Conservation (phyloP, 2,113 vertebrate species). For the Chloropsis hardwickii region DNA sequence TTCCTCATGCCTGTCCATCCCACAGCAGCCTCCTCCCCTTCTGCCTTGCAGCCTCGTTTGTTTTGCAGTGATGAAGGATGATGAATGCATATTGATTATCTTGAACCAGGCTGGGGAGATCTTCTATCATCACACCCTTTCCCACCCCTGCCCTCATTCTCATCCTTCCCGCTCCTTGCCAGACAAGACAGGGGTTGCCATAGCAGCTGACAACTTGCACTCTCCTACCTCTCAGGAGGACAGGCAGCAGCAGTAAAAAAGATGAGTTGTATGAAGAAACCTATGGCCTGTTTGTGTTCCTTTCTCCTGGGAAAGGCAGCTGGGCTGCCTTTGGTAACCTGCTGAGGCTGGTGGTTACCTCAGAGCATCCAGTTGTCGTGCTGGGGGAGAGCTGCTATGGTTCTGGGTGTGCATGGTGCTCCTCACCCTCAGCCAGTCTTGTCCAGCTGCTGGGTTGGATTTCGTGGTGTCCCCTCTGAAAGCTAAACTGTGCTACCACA, state of each 20-base stretch:
- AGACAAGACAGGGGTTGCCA: conserved; percentile 32
- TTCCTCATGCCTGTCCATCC: not conserved
- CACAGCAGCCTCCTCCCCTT: not conserved
- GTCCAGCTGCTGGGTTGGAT: not conserved
- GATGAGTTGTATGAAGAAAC: not conserved
- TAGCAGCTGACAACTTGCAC: conserved; percentile 35
- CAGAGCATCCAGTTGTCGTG: not conserved
- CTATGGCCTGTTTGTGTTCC: not conserved
- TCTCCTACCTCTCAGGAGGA: not conserved
- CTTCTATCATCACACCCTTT: not conserved
- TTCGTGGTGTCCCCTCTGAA: not conserved
- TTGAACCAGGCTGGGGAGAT: not conserved
- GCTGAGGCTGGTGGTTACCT: not conserved
- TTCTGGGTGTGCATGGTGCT: not conserved
- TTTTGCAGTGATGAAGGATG: not conserved
- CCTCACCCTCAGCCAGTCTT: not conserved
- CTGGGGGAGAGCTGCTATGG: not conserved
- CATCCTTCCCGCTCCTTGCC: not conserved
- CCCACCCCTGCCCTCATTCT: not conserved
- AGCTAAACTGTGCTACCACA: not conserved
- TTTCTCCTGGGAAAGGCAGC: not conserved
- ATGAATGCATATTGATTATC: not conserved
- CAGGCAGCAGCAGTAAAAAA: not conserved
- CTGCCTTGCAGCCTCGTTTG: not conserved
- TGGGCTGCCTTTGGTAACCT: not conserved